Conservation (phyloP, 2,797 vertebrate species). For the Bryconaethiops microstoma region DNA sequence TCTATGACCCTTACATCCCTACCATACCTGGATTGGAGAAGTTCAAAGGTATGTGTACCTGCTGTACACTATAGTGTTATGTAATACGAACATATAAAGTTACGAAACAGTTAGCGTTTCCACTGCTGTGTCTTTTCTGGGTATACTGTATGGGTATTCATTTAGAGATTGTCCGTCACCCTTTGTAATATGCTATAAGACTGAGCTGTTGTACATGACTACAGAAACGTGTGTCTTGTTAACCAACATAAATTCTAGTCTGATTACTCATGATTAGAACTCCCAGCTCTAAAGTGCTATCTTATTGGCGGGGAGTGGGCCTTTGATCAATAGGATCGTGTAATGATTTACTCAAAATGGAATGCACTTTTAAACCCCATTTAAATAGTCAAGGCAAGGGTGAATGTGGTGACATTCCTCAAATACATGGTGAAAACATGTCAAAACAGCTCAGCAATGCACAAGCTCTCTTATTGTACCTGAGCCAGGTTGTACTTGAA, state of each 20-base stretch:
- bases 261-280: not conserved
- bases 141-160: not conserved
- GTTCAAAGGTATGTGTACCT: slow-evolving; percentile 67
- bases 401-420: not conserved
- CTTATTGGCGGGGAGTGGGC: not conserved
- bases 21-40: slow-evolving; percentile 68
- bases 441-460: not conserved
- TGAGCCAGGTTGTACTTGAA: not conserved
- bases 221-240: not conserved
- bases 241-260: not conserved
- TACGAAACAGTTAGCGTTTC: not conserved
- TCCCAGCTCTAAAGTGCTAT: slow-evolving; percentile 1
- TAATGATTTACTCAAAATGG: slow-evolving; percentile 5
- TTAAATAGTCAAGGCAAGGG: not conserved
- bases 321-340: slow-evolving; percentile 24
- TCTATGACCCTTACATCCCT: slow-evolving; percentile 67
- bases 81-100: not conserved
- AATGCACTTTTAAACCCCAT: not conserved
- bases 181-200: not conserved
- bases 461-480: not conserved
- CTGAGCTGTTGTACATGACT: not conserved
- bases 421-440: not conserved
- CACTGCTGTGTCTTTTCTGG: not conserved
- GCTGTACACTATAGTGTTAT: slow-evolving; percentile 13
- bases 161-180: not conserved